phyloP scores from a whole-genome alignment of 2,113 vertebrate species.

The Recurvirostra avosetta region DNA sequence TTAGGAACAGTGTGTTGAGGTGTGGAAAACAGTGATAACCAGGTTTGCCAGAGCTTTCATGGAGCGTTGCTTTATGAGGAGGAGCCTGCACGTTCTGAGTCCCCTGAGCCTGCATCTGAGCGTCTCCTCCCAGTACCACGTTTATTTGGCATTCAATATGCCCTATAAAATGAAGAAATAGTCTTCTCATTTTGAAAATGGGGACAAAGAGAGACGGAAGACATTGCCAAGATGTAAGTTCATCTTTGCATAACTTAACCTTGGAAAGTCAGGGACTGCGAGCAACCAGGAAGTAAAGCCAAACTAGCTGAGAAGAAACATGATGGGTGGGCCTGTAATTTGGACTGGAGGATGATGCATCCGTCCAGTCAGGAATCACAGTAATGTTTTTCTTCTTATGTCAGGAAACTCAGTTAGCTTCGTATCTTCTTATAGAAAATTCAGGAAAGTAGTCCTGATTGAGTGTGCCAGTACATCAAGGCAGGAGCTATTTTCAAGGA shows the following conservation, averaged over 20 bases:
- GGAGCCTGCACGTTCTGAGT: background rate
- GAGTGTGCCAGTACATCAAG: background rate
- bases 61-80: background rate
- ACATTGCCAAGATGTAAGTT: background rate
- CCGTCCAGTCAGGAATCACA: background rate
- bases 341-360: background rate
- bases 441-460: background rate
- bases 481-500: background rate
- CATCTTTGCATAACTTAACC: background rate
- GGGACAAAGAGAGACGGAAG: background rate
- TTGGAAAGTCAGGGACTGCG: background rate
- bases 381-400: background rate
- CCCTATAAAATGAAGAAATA: background rate
- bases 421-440: fast-evolving
- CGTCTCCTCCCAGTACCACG: background rate
- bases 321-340: background rate
- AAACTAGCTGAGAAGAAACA: background rate
- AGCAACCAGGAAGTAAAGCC: background rate
- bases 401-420: background rate
- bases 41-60: background rate
- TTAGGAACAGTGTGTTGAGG: background rate
- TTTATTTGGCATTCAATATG: background rate
- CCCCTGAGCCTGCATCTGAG: background rate
- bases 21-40: background rate
- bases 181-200: background rate